Evolutionary conservation across 2,113 vertebrate species (phyloP).

Genomic region (Jaculus jaculus): DNA sequence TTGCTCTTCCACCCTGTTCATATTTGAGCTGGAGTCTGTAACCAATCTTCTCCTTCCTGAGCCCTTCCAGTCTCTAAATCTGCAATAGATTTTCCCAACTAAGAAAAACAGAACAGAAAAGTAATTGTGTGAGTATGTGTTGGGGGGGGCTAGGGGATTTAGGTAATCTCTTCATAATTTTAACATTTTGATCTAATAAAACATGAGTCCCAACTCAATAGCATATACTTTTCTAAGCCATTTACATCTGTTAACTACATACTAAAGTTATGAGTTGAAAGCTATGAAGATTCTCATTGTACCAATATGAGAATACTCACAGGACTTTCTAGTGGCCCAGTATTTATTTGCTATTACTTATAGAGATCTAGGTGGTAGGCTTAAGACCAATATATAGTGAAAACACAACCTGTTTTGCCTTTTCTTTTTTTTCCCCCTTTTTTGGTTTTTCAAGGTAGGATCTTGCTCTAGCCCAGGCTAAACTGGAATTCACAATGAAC

Average conservation of each 20-base stretch:
- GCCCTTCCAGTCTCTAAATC: too few species aligned
- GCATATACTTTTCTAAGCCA: background rate
- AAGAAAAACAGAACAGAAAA: too few species aligned
- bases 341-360: background rate
- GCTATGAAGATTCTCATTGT: background rate
- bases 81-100: too few species aligned
- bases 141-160: background rate
- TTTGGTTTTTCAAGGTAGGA: too few species aligned
- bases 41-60: too few species aligned
- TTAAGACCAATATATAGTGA: background rate
- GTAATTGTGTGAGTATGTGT: too few species aligned
- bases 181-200: background rate
- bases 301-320: background rate
- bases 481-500: too few species aligned
- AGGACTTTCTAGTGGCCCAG: background rate
- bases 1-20: too few species aligned
- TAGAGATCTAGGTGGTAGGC: background rate
- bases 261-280: background rate
- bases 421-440: too few species aligned
- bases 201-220: background rate
- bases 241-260: background rate
- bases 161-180: background rate
- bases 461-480: too few species aligned
- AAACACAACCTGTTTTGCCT: background rate
- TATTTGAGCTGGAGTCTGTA: too few species aligned